Base-by-base conservation (phyloP, 2,797 vertebrate genomes). In the Gymnothorax reevesii region DNA sequence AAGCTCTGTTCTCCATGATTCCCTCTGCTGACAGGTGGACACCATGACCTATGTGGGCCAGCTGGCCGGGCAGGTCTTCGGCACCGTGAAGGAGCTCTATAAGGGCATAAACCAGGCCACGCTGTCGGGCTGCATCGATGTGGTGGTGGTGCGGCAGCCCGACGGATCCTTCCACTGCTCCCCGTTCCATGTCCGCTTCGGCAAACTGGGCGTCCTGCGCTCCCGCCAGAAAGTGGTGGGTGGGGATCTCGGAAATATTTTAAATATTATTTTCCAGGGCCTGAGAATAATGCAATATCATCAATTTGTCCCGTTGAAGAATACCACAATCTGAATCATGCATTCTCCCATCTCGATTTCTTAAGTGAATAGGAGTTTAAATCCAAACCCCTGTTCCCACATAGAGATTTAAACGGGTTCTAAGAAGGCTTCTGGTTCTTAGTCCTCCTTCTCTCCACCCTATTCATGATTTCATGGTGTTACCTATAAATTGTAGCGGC, bases 11-110 rank as follows among this genome's bases (percentile, higher is more conserved):
- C n/a, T 84, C 33, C 86, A n/a, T 84, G 49, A 20, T 17, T 9
- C 89, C 0, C 85, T 59, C 73, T 84, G 0, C 88, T 42, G 33
- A 42, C 33, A 99, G 98, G 94, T 90, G 84, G 97, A 97, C 94
- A 99, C 97, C 92, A 99, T 99, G 99, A 99, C 99, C 95, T 99
- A 99, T 94, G 97, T 99, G 89, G 99, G 98, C 83, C 98, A 99
- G 90, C 95, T 99, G 94, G 98, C 98, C 7, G 98, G 98, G 89
- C 98, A 99, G 91, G 98, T 99, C 92, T 95, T 99, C 92, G 98
- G 98, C 87, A 99, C 99, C 1, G 97, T 99, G 90, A 98, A 97
- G 94, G 98, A 99, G 88, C 96, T 99, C 88, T 99, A 99, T 92
- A 99, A 99, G 91, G 99, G 98, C 88, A 99, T 99, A 85, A 99